Evolutionary conservation across 2,888 invertebrate genomes (phyloP), one percentile per base, ranked within the genome.

Genomic region (Melipona bicolor): DNA sequence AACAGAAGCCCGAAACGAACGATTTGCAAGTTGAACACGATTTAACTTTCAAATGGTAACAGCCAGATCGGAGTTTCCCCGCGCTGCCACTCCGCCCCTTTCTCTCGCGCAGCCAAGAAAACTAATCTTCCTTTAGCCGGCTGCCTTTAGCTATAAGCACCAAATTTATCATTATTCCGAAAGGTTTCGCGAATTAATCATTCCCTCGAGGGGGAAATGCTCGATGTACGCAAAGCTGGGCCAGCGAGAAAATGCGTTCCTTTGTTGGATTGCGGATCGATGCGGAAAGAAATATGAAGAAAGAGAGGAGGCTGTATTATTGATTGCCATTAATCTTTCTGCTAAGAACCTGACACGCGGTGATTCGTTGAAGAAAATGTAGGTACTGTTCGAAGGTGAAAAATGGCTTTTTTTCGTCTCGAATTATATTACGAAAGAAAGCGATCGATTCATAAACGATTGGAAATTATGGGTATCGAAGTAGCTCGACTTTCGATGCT

Each of bases 1-100:
- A 32, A 61, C 68, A 54, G 59, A 64, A 49, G 43, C 43, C 67
- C 83, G 80, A 84, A 83, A 82, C 83, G 84, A 84, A 89, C 84
- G 86, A 90, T 90, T 91, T 91, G 89, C 90, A 91, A 91, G 90
- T 91, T 90, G 88, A 89, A 84, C 89, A 87, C 86, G 88, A 91
- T 91, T 91, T 91, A 91, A 91, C 89, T 91, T 90, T 86, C 91
- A 91, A 91, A 91, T 91, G 67, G 73, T 79, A 83, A 74, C 77
- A 70, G 77, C 84, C 68, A 70, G 83, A 79, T 76, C 74, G 65
- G n/a, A 56, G 65, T 27, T 27, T 27, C 27, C 27, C 1, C 27
- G 27, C 27, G 27, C 27, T 72, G 32, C 32, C 32, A 74, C 76
- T 76, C 76, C 65, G 24, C 72, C 81, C 74, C 79, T 50, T 74